These are phyloP conservation scores for Apoda limacodes DNA, from an alignment of 2,888 invertebrate species.

Conservation along the genomic window DNA sequence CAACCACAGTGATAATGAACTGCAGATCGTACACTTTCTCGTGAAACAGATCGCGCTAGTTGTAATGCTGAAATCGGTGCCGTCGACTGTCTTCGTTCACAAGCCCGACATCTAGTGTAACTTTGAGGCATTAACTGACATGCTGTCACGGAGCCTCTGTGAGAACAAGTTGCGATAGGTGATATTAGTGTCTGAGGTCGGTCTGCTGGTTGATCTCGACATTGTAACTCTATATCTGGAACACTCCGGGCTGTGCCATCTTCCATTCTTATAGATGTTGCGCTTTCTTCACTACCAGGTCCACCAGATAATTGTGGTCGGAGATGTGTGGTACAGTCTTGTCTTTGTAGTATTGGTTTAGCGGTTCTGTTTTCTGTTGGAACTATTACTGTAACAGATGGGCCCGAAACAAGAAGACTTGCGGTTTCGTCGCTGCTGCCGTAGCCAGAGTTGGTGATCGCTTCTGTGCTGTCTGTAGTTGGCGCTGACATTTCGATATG, in stretches of 20 bases:
- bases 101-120: slow-evolving; percentile 74
- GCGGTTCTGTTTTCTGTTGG: slow-evolving; percentile 63
- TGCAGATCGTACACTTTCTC: slow-evolving; percentile 82
- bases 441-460: slow-evolving; percentile 73
- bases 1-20: slow-evolving; percentile 75
- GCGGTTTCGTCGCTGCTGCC: slow-evolving; percentile 87
- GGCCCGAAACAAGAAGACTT: slow-evolving; percentile 78
- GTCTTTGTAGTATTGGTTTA: slow-evolving; percentile 86
- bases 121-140: slow-evolving; percentile 76
- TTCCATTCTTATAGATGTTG: slow-evolving; percentile 72
- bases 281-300: slow-evolving; percentile 82
- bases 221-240: slow-evolving; percentile 85
- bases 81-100: slow-evolving; percentile 85
- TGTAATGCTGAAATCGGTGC: slow-evolving; percentile 80
- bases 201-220: slow-evolving; percentile 68
- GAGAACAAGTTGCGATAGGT: slow-evolving; percentile 68
- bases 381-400: slow-evolving; percentile 64
- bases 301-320: slow-evolving; percentile 77
- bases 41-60: slow-evolving; percentile 86
- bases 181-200: slow-evolving; percentile 66
- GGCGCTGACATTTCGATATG: slow-evolving; percentile 50
- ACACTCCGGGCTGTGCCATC: slow-evolving; percentile 81
- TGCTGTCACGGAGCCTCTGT: slow-evolving; percentile 73
- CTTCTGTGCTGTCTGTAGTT: slow-evolving; percentile 67
- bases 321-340: slow-evolving; percentile 86